Conservation (phyloP, 35 echinoderm and acorn worm species). For the Strongylocentrotus purpuratus region DNA sequence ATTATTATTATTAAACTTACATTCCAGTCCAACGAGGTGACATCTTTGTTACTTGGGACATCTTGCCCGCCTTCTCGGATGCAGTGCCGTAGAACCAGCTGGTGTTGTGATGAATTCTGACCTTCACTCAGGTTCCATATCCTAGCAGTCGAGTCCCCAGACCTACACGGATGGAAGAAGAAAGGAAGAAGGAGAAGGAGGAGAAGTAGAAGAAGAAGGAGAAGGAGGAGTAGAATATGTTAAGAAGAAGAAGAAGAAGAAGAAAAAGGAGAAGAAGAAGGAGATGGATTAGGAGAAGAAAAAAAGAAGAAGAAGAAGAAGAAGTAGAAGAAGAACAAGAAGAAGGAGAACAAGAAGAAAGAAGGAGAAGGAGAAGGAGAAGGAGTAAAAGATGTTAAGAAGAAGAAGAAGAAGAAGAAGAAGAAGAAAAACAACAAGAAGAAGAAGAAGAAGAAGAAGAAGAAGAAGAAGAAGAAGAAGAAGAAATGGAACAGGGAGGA, state of each 20-base stretch:
- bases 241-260: neutral
- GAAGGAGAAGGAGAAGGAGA: neutral
- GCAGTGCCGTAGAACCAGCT: constrained; percentile 95
- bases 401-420: too few species aligned
- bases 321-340: neutral
- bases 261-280: neutral
- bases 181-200: neutral
- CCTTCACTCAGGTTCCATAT: constrained; percentile 98
- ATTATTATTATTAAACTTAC: constrained; percentile 52
- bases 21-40: constrained; percentile 99
- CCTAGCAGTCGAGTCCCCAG: constrained; percentile 96
- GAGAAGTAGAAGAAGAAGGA: neutral
- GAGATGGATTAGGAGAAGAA: neutral
- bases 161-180: constrained; percentile 59
- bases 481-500: too few species aligned
- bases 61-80: constrained; percentile 98
- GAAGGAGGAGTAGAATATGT: neutral
- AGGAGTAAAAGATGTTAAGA: neutral
- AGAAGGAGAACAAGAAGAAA: neutral
- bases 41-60: constrained; percentile 99
- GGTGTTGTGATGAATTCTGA: constrained; percentile 75
- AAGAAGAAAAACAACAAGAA: too few species aligned
- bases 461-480: too few species aligned
- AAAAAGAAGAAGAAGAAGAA: neutral
- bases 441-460: too few species aligned